Evolutionary conservation across 2,797 vertebrate species (phyloP).

Genomic region (Platyrinchus mystaceus): DNA sequence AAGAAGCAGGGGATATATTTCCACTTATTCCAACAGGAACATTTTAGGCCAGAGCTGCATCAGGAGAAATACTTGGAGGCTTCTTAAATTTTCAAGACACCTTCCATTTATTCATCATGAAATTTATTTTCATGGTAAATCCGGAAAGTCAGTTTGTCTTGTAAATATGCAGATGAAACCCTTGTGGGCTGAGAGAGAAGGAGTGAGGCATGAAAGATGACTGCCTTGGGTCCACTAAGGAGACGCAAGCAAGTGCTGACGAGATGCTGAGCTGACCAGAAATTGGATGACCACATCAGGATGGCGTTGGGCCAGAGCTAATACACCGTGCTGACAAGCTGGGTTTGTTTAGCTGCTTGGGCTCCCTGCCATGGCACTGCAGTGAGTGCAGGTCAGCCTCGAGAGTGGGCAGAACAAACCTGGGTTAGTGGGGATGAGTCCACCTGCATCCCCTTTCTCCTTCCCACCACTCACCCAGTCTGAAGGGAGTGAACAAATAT

Average conservation of each 20-base stretch:
- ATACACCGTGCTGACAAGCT: not conserved
- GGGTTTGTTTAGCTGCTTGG: not conserved
- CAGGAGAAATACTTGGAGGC: not conserved
- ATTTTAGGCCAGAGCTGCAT: not conserved
- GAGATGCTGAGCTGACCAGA: conserved; percentile 28
- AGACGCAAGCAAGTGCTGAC: fast-evolving
- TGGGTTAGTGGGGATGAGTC: not conserved
- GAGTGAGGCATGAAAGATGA: not conserved
- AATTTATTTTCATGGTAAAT: conserved; percentile 1
- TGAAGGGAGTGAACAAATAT: not conserved
- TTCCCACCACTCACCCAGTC: not conserved
- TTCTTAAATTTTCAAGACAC: conserved; percentile 12
- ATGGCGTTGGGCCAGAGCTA: not conserved
- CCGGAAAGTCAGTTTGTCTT: not conserved
- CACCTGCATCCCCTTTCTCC: not conserved
- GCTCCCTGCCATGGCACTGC: not conserved
- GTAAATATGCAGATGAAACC: not conserved
- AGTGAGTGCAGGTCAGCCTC: not conserved
- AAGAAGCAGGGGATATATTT: not conserved
- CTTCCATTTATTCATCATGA: not conserved
- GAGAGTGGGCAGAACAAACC: not conserved
- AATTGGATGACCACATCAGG: not conserved
- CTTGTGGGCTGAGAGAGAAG: not conserved
- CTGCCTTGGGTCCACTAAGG: not conserved
- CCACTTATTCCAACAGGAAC: not conserved